Base-by-base conservation (phyloP, 1,140 invertebrate species). In the Atopsyche davidsoni region DNA sequence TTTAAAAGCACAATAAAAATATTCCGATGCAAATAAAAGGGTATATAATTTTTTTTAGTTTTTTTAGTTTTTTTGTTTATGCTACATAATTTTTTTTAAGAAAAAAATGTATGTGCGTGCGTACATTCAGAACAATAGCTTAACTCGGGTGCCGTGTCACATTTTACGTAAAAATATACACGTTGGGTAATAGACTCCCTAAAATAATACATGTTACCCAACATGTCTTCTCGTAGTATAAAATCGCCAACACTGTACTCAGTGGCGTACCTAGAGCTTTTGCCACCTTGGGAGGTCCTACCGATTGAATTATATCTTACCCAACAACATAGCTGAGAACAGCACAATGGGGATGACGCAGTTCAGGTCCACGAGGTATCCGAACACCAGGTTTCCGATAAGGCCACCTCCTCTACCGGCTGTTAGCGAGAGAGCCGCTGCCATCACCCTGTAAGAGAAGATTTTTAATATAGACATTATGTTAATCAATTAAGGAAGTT, bases 301-400 rank as follows among this genome's bases (percentile, higher is more conserved):
- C n/a, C n/a, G n/a, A 7, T 41, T 41, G 14, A 18, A 17, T 41
- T 41, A 10, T 23, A 25, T 14, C 77, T 82, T 70, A 85, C 84
- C 69, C 51, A 84, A 79, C 28, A 86, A 65, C 70, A 85, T 80
- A 59, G 75, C 71, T 59, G 81, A 75, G 63, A 85, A 85, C 21
- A 84, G 58, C 18, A 80, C 72, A 18, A 86, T 80, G 6, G 83
- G 82, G 48, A 86, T 66, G 23, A 79, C 75, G 59, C 83, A 87
- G 60, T 83, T 82, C 45, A 85, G 70, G 68, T 87, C 84, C 42
- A 86, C 82, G 14, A 86, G 67, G 61, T 81, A 82, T 28, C 82
- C 82, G 58, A 85, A 85, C 16, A 83, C 64, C 23, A 85, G 63
- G 65, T 85, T 85, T 28, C 82, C 82, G 13, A 83, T 65, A 13